Evolutionary conservation across 2,797 vertebrate genomes (phyloP).

Genomic region (Urocyon cinereoargenteus): DNA sequence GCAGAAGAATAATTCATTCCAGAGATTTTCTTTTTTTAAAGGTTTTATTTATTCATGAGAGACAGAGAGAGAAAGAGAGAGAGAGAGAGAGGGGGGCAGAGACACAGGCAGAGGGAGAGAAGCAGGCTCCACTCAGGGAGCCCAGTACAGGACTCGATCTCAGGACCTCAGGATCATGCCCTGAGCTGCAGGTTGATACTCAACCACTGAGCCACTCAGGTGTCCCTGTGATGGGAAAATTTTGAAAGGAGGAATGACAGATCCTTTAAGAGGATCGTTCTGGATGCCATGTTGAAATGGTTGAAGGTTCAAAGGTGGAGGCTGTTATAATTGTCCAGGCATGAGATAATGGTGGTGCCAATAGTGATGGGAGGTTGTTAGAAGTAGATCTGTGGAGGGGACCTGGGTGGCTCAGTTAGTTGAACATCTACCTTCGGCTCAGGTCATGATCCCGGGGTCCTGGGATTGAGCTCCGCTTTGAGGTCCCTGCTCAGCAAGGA

Average conservation of each 20-base stretch:
- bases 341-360: neutral
- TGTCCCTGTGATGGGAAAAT: neutral
- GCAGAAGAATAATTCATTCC: neutral
- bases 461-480: neutral
- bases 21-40: neutral
- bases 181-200: too few relatives aligned
- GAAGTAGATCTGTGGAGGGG: neutral
- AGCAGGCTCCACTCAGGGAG: too few relatives aligned
- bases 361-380: neutral
- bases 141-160: too few relatives aligned
- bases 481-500: neutral
- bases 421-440: neutral
- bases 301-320: neutral
- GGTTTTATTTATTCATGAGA: too few relatives aligned
- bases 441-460: neutral
- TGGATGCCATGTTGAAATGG: neutral
- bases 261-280: neutral
- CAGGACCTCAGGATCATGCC: too few relatives aligned
- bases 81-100: too few relatives aligned
- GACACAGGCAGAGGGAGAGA: too few relatives aligned
- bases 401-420: neutral
- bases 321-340: accelerated
- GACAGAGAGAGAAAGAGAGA: too few relatives aligned
- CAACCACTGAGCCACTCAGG: too few relatives aligned
- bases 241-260: neutral